A percentile compares a stretch with the other conserved stretches of the same genome.
Conservation (phyloP, 1,140 invertebrate genomes). For the Drosophila eugracilis region DNA sequence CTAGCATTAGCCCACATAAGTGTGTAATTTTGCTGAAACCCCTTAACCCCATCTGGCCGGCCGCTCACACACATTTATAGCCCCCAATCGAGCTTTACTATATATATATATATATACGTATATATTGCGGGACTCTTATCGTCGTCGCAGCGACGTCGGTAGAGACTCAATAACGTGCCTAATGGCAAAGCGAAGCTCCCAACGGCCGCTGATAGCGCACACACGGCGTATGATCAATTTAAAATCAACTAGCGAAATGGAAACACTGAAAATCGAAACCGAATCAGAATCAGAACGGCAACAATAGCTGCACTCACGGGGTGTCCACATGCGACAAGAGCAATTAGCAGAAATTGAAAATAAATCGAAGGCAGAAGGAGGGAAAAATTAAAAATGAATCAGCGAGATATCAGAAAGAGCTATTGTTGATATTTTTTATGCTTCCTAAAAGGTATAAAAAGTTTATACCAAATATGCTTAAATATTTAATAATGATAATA, state of each 20-base stretch:
- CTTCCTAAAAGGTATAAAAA: too few species aligned
- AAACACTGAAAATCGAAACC: slow-evolving; percentile 36
- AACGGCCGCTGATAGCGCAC: slow-evolving; percentile 56
- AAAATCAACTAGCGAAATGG: slow-evolving; percentile 20
- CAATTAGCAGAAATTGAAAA: slow-evolving; percentile 30
- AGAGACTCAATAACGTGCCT: slow-evolving; percentile 71
- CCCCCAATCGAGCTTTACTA: slow-evolving; percentile 35
- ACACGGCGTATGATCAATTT: slow-evolving; percentile 43
- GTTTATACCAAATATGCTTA: too few species aligned
- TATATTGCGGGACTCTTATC: slow-evolving; percentile 61
- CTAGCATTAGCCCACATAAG: slow-evolving; percentile 53
- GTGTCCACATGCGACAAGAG: slow-evolving; percentile 37
- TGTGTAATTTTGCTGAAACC: slow-evolving; percentile 60
- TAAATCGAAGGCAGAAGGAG: slow-evolving; percentile 11
- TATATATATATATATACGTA: not conserved
- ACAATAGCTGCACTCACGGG: slow-evolving; percentile 40
- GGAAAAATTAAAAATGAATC: slow-evolving; percentile 57
- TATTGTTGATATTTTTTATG: slow-evolving; percentile 14
- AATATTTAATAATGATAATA: too few species aligned
- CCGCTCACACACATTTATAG: slow-evolving; percentile 39
- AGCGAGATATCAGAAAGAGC: slow-evolving; percentile 54
- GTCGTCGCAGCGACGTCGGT: slow-evolving; percentile 22
- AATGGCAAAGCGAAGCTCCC: slow-evolving; percentile 49
- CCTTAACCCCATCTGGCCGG: slow-evolving; percentile 16
- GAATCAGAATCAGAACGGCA: slow-evolving; percentile 29